phyloP scores from a whole-genome alignment of 1,140 invertebrate species.

The Hestina assimilis region DNA sequence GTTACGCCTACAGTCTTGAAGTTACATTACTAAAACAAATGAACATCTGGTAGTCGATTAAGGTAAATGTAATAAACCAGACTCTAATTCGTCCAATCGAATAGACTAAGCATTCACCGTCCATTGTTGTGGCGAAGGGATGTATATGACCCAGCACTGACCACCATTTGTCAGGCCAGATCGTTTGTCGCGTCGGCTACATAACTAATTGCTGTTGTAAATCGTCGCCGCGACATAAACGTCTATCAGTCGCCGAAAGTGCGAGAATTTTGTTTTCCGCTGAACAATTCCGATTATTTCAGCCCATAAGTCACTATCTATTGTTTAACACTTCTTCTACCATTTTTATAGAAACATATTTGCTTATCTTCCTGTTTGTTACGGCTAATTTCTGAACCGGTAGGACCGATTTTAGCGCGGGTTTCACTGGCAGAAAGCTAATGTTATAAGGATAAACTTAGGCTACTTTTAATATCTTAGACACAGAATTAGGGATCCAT shows the following conservation, averaged over 20 bases:
- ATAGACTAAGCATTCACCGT: slow-evolving; percentile 41
- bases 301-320: not conserved
- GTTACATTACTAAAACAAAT: not conserved
- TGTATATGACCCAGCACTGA: slow-evolving; percentile 37
- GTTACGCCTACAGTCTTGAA: not conserved
- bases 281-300: not conserved
- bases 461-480: no score
- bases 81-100: slow-evolving; percentile 39
- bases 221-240: slow-evolving; percentile 50
- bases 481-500: no score
- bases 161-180: slow-evolving; percentile 58
- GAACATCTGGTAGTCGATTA: not conserved
- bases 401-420: no score
- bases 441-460: no score
- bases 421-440: no score
- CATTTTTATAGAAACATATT: no score
- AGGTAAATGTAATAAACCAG: not conserved
- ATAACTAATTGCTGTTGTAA: slow-evolving; percentile 71
- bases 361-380: no score
- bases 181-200: slow-evolving; percentile 63
- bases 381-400: no score
- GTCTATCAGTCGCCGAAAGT: slow-evolving; percentile 24
- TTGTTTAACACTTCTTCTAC: no score
- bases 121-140: slow-evolving; percentile 53
- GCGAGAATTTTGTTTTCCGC: slow-evolving; percentile 17